phyloP scores from a whole-genome alignment of 1,140 invertebrate species.

The Lepeophtheirus salmonis region DNA sequence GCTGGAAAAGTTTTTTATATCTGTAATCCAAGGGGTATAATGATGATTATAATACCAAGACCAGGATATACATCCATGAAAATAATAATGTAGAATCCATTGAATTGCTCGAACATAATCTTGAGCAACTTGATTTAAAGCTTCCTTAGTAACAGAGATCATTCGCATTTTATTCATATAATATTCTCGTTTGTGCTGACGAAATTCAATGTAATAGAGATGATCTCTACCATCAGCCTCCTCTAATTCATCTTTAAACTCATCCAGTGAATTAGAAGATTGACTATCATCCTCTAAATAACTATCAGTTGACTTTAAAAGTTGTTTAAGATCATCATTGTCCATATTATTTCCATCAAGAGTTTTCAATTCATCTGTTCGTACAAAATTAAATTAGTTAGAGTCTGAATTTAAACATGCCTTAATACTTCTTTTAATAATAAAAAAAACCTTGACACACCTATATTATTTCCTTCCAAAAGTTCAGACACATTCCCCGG shows the following conservation, averaged over 20 bases:
- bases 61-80: slow-evolving; percentile 86
- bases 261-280: not conserved
- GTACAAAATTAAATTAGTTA: no score
- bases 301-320: not conserved
- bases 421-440: no score
- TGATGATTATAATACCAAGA: slow-evolving; percentile 94
- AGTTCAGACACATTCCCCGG: slow-evolving; percentile 1
- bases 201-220: slow-evolving; percentile 44
- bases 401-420: no score
- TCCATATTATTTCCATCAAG: no score
- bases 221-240: slow-evolving; percentile 23
- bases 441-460: no score
- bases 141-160: slow-evolving; percentile 46
- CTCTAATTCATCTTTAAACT: slow-evolving; percentile 22
- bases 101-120: slow-evolving; percentile 81
- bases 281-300: slow-evolving; percentile 1
- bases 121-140: slow-evolving; percentile 55
- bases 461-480: not conserved
- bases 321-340: not conserved
- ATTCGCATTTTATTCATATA: slow-evolving; percentile 75
- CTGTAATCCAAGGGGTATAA: slow-evolving; percentile 87
- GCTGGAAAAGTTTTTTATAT: slow-evolving; percentile 40
- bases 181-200: slow-evolving; percentile 68
- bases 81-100: slow-evolving; percentile 93
- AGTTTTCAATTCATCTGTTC: no score